These are phyloP conservation scores for Gonocerus acuteangulatus DNA, from an alignment of 2,888 invertebrate species.

Conservation along the genomic window DNA sequence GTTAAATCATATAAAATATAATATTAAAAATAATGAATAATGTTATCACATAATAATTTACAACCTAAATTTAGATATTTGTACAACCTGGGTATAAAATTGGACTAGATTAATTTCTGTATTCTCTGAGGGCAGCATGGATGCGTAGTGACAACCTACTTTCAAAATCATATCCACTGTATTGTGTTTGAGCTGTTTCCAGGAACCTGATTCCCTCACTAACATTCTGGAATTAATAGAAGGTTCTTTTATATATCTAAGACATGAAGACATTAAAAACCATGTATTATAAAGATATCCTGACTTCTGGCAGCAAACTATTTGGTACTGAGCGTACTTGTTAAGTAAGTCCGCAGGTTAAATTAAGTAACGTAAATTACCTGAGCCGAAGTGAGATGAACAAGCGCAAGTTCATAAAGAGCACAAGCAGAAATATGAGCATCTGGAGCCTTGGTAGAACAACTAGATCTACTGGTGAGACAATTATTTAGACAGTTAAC, in stretches of 20 bases:
- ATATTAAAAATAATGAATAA: too few species aligned
- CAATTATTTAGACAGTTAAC: slow-evolving; percentile 26
- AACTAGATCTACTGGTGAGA: slow-evolving; percentile 37
- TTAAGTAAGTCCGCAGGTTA: too few species aligned
- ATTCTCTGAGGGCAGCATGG: slow-evolving; percentile 47
- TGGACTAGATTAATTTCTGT: neutral
- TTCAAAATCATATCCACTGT: slow-evolving; percentile 60
- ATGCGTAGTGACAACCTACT: slow-evolving; percentile 56
- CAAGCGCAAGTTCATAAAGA: slow-evolving; percentile 54
- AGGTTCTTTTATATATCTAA: slow-evolving; percentile 19
- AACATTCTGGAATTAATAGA: slow-evolving; percentile 18
- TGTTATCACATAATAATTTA: too few species aligned
- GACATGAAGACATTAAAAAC: neutral
- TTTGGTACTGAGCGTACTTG: too few species aligned
- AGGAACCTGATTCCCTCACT: slow-evolving; percentile 45
- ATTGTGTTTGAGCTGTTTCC: slow-evolving; percentile 48
- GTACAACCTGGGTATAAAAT: too few species aligned
- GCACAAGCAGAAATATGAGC: slow-evolving; percentile 58
- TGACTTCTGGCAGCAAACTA: too few species aligned
- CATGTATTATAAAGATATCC: too few species aligned
- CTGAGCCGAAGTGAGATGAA: slow-evolving; percentile 42
- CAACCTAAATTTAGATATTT: too few species aligned
- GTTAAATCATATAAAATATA: too few species aligned
- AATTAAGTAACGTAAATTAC: too few species aligned
- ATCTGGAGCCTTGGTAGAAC: slow-evolving; percentile 41